phyloP scores from a whole-genome alignment of 2,888 invertebrate species.

The Anticlea derivata region DNA sequence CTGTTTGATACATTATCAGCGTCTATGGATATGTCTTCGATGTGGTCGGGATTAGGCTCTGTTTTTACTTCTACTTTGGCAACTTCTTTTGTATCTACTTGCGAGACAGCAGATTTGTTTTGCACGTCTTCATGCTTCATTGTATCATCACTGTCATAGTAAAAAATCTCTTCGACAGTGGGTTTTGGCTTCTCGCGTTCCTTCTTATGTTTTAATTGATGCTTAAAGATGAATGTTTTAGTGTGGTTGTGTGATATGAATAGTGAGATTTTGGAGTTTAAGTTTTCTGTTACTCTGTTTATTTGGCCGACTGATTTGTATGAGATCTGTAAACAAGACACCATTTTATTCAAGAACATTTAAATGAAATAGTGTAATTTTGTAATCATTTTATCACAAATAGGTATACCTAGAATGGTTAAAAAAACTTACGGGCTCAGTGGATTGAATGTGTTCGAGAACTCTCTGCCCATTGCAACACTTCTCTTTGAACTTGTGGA shows the following conservation, averaged over 20 bases:
- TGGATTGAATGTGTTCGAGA: slow-evolving; percentile 19
- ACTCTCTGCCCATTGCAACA: slow-evolving; percentile 54
- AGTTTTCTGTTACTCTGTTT: slow-evolving; percentile 22
- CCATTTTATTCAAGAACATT: too few relatives aligned
- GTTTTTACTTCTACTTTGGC: slow-evolving; percentile 18
- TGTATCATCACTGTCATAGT: slow-evolving; percentile 15
- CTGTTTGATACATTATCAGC: slow-evolving; percentile 11
- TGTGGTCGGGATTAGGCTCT: slow-evolving; percentile 9
- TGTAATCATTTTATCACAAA: too few relatives aligned
- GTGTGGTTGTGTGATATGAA: slow-evolving; percentile 7
- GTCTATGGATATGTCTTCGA: slow-evolving; percentile 8
- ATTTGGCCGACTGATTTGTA: slow-evolving; percentile 44
- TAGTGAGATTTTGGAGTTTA: slow-evolving; percentile 19
- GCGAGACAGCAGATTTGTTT: background rate
- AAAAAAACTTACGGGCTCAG: slow-evolving; percentile 18
- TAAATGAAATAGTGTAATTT: background rate
- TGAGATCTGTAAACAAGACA: slow-evolving; percentile 43
- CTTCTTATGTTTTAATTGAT: slow-evolving; percentile 1
- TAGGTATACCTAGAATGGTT: too few relatives aligned
- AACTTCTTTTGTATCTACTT: slow-evolving; percentile 2
- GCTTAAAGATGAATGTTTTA: slow-evolving; percentile 20
- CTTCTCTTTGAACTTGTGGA: slow-evolving; percentile 68
- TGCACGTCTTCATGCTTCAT: slow-evolving; percentile 15
- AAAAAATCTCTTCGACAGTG: slow-evolving; percentile 16
- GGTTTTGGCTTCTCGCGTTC: background rate